Evolutionary conservation across 2,888 invertebrate genomes (phyloP).

Genomic region (Drosophila cognata): DNA sequence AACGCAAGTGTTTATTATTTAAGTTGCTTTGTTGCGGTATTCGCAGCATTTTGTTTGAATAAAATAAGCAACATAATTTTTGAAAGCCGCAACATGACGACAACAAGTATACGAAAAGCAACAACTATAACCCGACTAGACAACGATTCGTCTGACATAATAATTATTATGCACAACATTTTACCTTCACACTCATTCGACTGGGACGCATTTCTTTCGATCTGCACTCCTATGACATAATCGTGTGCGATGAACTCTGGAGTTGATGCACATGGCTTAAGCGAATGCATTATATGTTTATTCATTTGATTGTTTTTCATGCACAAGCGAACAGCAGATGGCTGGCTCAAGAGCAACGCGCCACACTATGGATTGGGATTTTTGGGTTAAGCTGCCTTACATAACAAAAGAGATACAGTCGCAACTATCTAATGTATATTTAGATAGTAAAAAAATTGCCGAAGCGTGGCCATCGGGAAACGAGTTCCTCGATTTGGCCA

Average conservation of each 20-base stretch:
- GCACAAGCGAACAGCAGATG: constrained; percentile 29
- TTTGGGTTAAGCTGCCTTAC: constrained; percentile 60
- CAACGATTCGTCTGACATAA: constrained; percentile 64
- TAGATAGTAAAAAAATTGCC: constrained; percentile 53
- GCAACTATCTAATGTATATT: constrained; percentile 33
- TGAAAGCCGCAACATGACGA: constrained; percentile 58
- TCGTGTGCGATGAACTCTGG: constrained; percentile 38
- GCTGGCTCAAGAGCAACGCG: constrained; percentile 54
- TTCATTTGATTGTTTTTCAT: constrained; percentile 27
- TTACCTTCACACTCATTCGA: constrained; percentile 62
- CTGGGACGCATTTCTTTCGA: constrained; percentile 47
- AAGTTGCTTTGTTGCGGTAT: constrained; percentile 28
- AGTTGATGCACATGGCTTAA: constrained; percentile 7
- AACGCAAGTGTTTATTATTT: constrained; percentile 14
- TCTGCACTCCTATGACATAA: constrained; percentile 63
- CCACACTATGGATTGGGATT: constrained; percentile 58
- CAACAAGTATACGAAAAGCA: constrained; percentile 14
- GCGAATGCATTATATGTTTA: constrained; percentile 3
- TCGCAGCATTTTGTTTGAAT: constrained; percentile 39
- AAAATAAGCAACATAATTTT: constrained; percentile 47
- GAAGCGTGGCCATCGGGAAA: constrained; percentile 59
- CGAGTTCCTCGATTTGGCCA: constrained; percentile 49
- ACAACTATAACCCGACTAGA: constrained; percentile 20
- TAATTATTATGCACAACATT: constrained; percentile 70
- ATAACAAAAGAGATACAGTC: constrained; percentile 40